These are phyloP conservation scores for Lucilia sericata DNA, from an alignment of 1,140 invertebrate genomes.

Conservation along the genomic window DNA sequence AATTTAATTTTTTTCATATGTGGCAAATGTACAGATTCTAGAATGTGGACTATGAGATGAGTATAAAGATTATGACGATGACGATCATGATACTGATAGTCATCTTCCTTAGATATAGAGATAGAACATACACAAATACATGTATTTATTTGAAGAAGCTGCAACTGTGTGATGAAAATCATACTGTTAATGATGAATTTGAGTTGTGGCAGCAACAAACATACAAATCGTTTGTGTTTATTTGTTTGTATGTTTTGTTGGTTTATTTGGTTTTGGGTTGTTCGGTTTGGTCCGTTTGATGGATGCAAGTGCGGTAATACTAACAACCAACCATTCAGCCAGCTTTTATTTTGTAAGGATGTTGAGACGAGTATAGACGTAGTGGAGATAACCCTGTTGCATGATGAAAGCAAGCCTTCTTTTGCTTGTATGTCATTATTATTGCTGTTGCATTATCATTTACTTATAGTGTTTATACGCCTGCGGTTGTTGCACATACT, in stretches of 20 bases:
- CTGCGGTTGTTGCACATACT: conserved; percentile 5
- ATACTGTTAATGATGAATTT: conserved; percentile 14
- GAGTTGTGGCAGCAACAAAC: background rate
- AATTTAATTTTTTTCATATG: background rate
- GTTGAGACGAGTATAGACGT: background rate
- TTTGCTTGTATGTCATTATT: background rate
- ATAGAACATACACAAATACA: background rate
- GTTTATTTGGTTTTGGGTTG: background rate
- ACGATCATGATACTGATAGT: background rate
- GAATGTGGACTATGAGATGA: background rate
- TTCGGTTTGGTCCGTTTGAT: conserved; percentile 3
- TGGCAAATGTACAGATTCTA: background rate
- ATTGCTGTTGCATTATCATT: background rate
- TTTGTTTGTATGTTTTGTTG: background rate
- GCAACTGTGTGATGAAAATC: background rate
- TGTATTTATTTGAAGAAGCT: background rate
- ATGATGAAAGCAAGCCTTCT: background rate
- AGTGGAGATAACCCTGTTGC: conserved; percentile 17
- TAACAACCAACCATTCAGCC: background rate
- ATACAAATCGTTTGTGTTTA: background rate
- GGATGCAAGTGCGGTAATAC: background rate
- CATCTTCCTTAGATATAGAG: conserved; percentile 2
- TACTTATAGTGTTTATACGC: conserved; percentile 12
- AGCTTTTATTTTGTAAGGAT: background rate
- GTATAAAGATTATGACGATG: background rate